Conservation (phyloP, 2,888 invertebrate genomes). For the Tiliacea citrago region DNA sequence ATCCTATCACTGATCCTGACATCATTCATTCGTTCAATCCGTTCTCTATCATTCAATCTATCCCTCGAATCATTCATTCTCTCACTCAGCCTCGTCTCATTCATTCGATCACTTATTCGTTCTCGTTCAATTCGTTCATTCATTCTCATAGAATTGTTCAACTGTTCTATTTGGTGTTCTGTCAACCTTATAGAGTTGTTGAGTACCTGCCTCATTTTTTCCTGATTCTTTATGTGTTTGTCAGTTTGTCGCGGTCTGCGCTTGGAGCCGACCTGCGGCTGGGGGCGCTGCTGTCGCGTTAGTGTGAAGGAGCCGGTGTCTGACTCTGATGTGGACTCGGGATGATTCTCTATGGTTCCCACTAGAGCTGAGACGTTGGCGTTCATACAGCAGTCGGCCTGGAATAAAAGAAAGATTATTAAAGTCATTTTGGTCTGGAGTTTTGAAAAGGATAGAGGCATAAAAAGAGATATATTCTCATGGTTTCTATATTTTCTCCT, state of each 20-base stretch:
- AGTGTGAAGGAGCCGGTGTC: conserved; percentile 87
- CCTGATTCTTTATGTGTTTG: conserved; percentile 80
- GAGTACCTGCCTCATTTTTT: conserved; percentile 76
- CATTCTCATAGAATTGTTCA: conserved; percentile 77
- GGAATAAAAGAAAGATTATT: conserved; percentile 52
- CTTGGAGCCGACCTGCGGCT: conserved; percentile 86
- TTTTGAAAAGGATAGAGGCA: too few relatives aligned
- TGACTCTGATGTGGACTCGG: conserved; percentile 87
- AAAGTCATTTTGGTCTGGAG: background rate
- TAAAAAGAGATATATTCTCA: too few relatives aligned
- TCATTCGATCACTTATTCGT: conserved; percentile 56
- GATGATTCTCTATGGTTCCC: conserved; percentile 88
- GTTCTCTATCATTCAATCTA: conserved; percentile 59
- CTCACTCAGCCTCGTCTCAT: conserved; percentile 62
- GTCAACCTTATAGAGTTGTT: conserved; percentile 70
- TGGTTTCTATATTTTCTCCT: background rate
- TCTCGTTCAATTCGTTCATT: conserved; percentile 62
- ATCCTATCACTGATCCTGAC: conserved; percentile 65
- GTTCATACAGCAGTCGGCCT: conserved; percentile 89
- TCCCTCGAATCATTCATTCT: conserved; percentile 63
- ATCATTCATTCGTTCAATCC: conserved; percentile 64
- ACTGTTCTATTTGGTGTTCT: conserved; percentile 73
- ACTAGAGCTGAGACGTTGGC: conserved; percentile 86
- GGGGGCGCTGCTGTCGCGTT: conserved; percentile 85
- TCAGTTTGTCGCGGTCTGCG: conserved; percentile 80